Percentiles rank a stretch among this genome's conserved stretches.
Conservation (phyloP, 2,113 vertebrate species). For the Bubo blakistoni region DNA sequence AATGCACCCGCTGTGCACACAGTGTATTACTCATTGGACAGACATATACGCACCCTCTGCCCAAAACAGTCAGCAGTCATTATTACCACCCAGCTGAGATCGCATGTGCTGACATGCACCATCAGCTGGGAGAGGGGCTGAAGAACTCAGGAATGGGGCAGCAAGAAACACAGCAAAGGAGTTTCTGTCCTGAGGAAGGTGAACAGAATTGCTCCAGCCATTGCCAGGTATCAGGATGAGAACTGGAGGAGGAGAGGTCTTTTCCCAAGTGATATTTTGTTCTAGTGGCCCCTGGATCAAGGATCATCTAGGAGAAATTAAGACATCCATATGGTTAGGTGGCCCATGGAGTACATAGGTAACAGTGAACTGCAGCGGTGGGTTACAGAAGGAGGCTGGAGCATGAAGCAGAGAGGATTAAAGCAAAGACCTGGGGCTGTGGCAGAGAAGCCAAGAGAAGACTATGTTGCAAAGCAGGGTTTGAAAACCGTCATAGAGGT, state of each 20-base stretch:
- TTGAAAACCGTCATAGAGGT: neutral
- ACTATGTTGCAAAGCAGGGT: neutral
- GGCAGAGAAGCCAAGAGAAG: neutral
- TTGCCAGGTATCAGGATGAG: neutral
- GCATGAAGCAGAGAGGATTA: neutral
- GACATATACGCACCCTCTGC: neutral
- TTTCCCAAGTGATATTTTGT: neutral
- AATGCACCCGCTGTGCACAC: neutral
- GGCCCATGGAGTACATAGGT: neutral
- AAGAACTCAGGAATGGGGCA: rapidly evolving
- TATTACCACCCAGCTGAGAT: neutral
- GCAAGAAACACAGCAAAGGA: neutral
- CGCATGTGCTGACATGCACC: rapidly evolving
- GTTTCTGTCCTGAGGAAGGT: neutral
- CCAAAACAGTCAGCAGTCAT: neutral
- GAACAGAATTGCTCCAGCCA: neutral
- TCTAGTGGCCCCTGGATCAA: neutral
- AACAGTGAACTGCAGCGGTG: neutral
- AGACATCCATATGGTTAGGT: neutral
- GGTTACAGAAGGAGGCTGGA: neutral
- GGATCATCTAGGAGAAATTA: neutral
- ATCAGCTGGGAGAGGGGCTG: neutral
- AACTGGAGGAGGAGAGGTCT: neutral
- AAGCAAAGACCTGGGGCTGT: neutral
- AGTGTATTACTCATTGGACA: neutral